Percentiles rank a stretch among this genome's conserved stretches.
phyloP scores from a whole-genome alignment of 2,113 vertebrate genomes.

The Boleophthalmus pectinirostris region DNA sequence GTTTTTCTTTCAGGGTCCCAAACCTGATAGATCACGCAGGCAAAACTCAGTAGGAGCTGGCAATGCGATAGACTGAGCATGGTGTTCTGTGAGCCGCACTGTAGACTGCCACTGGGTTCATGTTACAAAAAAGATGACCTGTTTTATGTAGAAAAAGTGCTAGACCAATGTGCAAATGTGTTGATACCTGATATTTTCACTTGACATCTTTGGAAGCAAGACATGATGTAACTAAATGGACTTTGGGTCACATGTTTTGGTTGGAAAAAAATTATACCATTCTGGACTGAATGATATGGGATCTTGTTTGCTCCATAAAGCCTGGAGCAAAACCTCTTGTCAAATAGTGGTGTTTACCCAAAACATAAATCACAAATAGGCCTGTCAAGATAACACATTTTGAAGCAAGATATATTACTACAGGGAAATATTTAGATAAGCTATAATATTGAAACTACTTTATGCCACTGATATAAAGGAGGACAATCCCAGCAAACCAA shows the following conservation, averaged over 20 bases:
- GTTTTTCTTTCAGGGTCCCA: constrained; percentile 42
- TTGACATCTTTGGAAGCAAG: background rate
- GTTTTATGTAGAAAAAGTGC: background rate
- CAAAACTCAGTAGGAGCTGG: constrained; percentile 42
- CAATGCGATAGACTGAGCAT: constrained; percentile 32
- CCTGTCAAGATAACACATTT: no score
- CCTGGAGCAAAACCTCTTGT: background rate
- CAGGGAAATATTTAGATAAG: no score
- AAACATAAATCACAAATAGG: no score
- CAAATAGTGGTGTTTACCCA: background rate
- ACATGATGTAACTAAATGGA: background rate
- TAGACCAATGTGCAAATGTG: background rate
- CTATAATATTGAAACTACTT: no score
- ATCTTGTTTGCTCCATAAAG: background rate
- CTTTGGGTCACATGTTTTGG: background rate
- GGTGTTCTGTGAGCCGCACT: constrained; percentile 23
- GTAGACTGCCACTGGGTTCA: constrained; percentile 9
- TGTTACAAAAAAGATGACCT: constrained; percentile 10
- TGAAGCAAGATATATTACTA: no score
- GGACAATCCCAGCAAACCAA: no score
- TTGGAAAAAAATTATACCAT: background rate
- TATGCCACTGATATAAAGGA: no score
- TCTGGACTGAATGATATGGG: background rate
- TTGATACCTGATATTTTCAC: background rate
- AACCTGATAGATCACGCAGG: constrained; percentile 56